A percentile compares a stretch with the other conserved stretches of the same genome.
Conservation (phyloP, 2,888 invertebrate species). For the Gastrophysa polygoni region DNA sequence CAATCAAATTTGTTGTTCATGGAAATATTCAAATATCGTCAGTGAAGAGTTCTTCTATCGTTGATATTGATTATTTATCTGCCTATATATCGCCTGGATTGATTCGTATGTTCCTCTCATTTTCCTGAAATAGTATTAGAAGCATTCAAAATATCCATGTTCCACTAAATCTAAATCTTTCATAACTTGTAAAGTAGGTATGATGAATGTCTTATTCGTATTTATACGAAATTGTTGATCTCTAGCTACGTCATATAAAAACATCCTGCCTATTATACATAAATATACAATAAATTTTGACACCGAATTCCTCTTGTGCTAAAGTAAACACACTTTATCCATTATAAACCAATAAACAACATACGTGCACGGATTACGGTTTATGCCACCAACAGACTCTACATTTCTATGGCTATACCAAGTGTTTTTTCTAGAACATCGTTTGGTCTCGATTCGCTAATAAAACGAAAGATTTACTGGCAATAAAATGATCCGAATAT, state of each 20-base stretch:
- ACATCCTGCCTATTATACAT: conserved; percentile 4
- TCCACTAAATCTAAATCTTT: too few species aligned
- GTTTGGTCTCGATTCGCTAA: not conserved
- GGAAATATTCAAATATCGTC: too few species aligned
- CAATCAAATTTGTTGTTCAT: too few species aligned
- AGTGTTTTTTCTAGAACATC: not conserved
- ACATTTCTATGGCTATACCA: not conserved
- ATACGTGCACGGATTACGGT: not conserved
- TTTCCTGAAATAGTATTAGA: too few species aligned
- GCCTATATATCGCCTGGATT: too few species aligned
- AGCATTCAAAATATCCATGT: too few species aligned
- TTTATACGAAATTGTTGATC: not conserved
- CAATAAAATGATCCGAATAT: too few species aligned
- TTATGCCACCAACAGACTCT: not conserved
- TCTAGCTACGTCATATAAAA: not conserved
- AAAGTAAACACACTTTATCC: not conserved
- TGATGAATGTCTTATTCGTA: too few species aligned
- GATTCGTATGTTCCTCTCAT: too few species aligned
- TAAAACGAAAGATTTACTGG: not conserved
- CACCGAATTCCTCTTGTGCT: conserved; percentile 5
- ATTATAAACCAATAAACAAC: conserved; percentile 3
- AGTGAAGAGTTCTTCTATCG: too few species aligned
- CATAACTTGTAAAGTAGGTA: too few species aligned
- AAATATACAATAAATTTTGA: not conserved
- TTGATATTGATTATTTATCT: too few species aligned